Base-by-base conservation (phyloP, 2,888 invertebrate species). In the Lasioglossum leucozonium region DNA sequence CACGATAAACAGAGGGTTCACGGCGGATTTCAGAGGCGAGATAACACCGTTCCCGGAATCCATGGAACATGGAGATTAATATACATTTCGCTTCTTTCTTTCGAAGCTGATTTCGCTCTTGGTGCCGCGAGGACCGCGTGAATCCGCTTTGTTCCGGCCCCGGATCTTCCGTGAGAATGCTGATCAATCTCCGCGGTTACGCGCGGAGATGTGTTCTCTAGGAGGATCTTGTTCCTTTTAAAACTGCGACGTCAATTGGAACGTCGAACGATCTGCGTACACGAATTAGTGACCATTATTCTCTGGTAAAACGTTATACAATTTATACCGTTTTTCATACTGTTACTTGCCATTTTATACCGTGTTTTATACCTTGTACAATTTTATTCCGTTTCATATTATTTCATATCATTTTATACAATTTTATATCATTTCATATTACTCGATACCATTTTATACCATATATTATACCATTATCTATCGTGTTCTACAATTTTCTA, bases 1-100 rank as follows among this genome's bases (percentile, higher is more conserved):
- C n/a, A 58, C 58, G 79, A 82, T 82, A 74, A 67, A 37, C 67
- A 8, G 26, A 16, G 26, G 37, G 40, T 71, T 67, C 55, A 26
- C 69, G 55, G 51, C 18, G 79, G 67, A 79, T 69, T 47, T 78
- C 30, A 55, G 44, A 44, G n/a, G 76, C 42, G 58, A 76, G 76
- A 69, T 77, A 77, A 47, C 67, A 5, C 44, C 10, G 22, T 77
- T 69, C 77, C 10, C 37, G 47, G 77, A 47, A 77, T 34, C 18
- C 37, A 34, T 34, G 40, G 44, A 76, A 76, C 34, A 67, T 69
- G 42, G 47, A 47, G 67, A 77, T 67, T 37, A 47, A 67, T 55
- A 42, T 16, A 22, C n/a, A 69, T 37, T 55, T 67, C 37, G 34
- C 37, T 37, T 67, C 67, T 67, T 37, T 67, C 67, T 37, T 26